Percentiles rank a stretch among this genome's conserved stretches.
These are phyloP conservation scores for Semnornis frantzii DNA, from an alignment of 2,113 vertebrate species.

Conservation along the genomic window DNA sequence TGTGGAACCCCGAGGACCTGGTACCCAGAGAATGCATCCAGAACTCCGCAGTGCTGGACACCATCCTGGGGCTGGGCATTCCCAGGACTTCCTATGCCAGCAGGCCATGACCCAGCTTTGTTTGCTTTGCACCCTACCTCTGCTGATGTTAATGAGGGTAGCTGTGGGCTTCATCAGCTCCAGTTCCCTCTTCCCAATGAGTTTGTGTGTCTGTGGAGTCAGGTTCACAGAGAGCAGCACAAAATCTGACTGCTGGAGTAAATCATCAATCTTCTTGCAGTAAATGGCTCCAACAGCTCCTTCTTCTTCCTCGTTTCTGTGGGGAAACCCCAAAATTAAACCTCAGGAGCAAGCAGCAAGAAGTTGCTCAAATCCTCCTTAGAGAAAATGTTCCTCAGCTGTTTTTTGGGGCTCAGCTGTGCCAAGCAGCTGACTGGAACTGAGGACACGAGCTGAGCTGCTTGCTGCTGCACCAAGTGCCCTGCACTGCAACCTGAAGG, in stretches of 20 bases:
- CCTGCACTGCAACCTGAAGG: not conserved
- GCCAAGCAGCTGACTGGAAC: not conserved
- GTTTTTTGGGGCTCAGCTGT: rapidly evolving
- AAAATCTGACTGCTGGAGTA: conserved; percentile 81
- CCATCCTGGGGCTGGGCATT: not conserved
- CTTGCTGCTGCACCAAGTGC: not conserved
- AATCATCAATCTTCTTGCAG: conserved; percentile 76
- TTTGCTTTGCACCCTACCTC: conserved; percentile 71
- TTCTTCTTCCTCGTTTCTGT: conserved; percentile 78
- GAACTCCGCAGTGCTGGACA: not conserved
- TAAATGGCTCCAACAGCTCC: conserved; percentile 75
- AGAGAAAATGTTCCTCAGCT: not conserved
- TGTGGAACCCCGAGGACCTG: not conserved
- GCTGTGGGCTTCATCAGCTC: conserved; percentile 79
- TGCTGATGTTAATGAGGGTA: conserved; percentile 80
- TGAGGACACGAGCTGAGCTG: not conserved
- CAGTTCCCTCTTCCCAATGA: conserved; percentile 80
- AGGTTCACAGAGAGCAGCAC: conserved; percentile 76
- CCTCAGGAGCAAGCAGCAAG: not conserved
- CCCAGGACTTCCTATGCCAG: not conserved
- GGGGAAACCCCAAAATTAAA: not conserved
- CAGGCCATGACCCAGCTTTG: not conserved
- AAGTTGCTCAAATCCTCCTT: not conserved
- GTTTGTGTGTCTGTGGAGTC: conserved; percentile 68
- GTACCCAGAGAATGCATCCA: not conserved